Conservation (phyloP, 2,888 invertebrate species). For the Apamea sordens region DNA sequence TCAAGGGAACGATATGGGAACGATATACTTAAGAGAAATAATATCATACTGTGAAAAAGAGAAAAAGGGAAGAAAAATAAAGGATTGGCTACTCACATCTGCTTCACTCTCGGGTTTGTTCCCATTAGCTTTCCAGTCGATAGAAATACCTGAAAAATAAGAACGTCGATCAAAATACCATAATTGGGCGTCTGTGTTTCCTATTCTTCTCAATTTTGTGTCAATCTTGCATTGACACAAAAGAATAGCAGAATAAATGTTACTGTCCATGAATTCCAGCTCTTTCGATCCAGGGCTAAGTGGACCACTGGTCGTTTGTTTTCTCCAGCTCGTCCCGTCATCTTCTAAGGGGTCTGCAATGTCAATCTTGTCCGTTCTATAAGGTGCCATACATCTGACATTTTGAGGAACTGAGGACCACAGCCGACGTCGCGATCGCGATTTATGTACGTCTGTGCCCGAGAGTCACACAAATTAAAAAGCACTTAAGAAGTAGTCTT, state of each 20-base stretch:
- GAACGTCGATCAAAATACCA: not conserved
- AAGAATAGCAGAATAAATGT: too few species aligned
- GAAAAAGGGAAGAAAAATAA: not conserved
- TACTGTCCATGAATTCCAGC: too few species aligned
- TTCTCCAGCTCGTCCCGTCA: too few species aligned
- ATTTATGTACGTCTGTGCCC: not conserved
- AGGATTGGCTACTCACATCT: conserved; percentile 49
- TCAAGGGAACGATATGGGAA: not conserved
- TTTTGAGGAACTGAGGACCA: not conserved
- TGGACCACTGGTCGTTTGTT: too few species aligned
- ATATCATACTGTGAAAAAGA: not conserved
- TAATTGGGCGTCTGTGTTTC: not conserved
- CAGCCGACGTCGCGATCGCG: not conserved
- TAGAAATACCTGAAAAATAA: conserved; percentile 66
- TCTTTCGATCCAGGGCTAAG: too few species aligned
- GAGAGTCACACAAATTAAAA: not conserved
- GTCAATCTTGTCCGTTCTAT: too few species aligned
- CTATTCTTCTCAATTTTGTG: not conserved
- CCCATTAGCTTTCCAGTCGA: conserved; percentile 68
- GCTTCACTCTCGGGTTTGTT: conserved; percentile 57
- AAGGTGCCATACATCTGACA: not conserved
- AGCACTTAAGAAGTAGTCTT: conserved; percentile 37
- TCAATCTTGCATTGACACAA: not conserved
- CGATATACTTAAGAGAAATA: not conserved
- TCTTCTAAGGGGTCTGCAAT: not conserved